Evolutionary conservation across 1,140 invertebrate species (phyloP).

Genomic region (Drosophila serrata): DNA sequence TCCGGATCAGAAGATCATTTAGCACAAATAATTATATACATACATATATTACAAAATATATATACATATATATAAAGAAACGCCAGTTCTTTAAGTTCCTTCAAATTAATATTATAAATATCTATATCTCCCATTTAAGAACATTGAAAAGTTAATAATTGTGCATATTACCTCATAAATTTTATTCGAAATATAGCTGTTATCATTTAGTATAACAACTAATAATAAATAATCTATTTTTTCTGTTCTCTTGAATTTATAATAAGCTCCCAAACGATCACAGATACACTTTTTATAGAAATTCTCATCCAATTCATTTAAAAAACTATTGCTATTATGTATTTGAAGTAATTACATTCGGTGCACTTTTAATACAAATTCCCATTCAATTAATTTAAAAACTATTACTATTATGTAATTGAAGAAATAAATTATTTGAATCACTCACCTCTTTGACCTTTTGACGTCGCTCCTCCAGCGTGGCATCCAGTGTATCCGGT

Average conservation of each 20-base stretch:
- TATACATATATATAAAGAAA: no score
- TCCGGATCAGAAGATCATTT: background rate
- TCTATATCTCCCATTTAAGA: background rate
- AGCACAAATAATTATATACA: no score
- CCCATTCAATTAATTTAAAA: background rate
- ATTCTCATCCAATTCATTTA: background rate
- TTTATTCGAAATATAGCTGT: background rate
- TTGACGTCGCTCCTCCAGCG: constrained; percentile 61
- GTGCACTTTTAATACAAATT: background rate
- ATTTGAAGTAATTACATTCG: background rate
- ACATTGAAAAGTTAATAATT: background rate
- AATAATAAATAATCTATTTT: background rate
- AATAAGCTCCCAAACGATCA: background rate
- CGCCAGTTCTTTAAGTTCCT: no score
- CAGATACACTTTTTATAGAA: background rate
- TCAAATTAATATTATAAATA: no score
- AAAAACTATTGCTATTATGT: background rate
- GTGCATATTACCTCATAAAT: background rate
- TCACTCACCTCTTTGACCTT: constrained; percentile 74
- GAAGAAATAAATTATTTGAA: background rate
- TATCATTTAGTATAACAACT: no score
- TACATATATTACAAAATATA: no score
- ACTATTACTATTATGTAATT: background rate
- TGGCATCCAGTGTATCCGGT: constrained; percentile 40
- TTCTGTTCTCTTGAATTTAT: no score